Percentiles rank a stretch among this genome's conserved stretches.
Conservation (phyloP, 1,140 invertebrate genomes). For the Euura saliciscinereae region DNA sequence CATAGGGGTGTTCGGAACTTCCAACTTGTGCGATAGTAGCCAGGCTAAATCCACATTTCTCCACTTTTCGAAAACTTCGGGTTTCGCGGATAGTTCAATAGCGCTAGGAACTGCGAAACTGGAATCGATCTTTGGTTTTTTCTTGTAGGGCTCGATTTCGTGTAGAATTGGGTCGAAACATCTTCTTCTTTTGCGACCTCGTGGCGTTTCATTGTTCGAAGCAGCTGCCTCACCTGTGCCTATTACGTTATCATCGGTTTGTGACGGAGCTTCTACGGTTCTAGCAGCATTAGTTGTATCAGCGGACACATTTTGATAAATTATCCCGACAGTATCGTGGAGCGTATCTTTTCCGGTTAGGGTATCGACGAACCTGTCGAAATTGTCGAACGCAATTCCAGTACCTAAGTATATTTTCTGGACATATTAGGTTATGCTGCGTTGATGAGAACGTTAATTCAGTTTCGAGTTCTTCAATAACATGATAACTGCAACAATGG, state of each 20-base stretch:
- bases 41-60: not conserved
- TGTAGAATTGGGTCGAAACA: conserved; percentile 24
- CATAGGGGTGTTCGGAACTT: conserved; percentile 31
- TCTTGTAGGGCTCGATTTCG: conserved; percentile 29
- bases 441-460: conserved; percentile 20
- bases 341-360: too few relatives aligned
- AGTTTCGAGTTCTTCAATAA: conserved; percentile 29
- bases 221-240: too few relatives aligned
- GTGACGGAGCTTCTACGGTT: not conserved
- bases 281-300: not conserved
- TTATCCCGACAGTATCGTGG: too few relatives aligned
- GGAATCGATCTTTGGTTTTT: conserved; percentile 28
- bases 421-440: conserved; percentile 23
- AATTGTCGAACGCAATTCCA: conserved; percentile 24
- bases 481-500: conserved; percentile 27
- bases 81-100: too few relatives aligned
- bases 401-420: conserved; percentile 38
- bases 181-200: conserved; percentile 23
- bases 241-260: not conserved
- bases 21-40: conserved; percentile 29
- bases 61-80: too few relatives aligned
- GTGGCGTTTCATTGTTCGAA: too few relatives aligned
- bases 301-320: conserved; percentile 25
- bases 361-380: too few relatives aligned
- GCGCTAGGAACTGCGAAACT: too few relatives aligned